These are phyloP conservation scores for Acleris cristana DNA, from an alignment of 2,888 invertebrate species.

Conservation along the genomic window DNA sequence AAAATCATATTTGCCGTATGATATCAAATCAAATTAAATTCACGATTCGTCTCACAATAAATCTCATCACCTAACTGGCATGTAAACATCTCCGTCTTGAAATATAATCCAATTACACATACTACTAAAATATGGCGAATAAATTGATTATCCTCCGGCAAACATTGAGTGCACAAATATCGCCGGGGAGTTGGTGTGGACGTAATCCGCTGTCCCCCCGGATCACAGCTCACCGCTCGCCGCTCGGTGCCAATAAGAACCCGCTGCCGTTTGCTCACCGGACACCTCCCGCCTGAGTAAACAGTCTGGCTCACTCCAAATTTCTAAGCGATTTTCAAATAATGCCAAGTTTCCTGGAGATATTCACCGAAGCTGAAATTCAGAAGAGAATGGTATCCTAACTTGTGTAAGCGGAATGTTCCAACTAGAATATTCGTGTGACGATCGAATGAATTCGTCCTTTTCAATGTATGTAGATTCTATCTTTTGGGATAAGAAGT, in stretches of 20 bases:
- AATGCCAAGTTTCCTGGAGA: constrained; percentile 43
- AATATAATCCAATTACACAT: constrained; percentile 10
- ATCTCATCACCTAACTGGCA: background rate
- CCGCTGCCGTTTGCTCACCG: constrained; percentile 59
- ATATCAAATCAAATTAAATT: too few species aligned
- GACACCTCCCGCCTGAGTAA: constrained; percentile 63
- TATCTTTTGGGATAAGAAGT: too few species aligned
- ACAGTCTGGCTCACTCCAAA: constrained; percentile 52
- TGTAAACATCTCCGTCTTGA: constrained; percentile 3
- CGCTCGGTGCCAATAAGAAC: constrained; percentile 50
- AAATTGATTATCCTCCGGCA: constrained; percentile 19
- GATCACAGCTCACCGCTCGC: constrained; percentile 49
- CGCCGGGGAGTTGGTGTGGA: constrained; percentile 16
- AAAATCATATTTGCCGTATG: too few species aligned
- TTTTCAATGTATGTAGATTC: too few species aligned
- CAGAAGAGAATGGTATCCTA: background rate
- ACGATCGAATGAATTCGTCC: too few species aligned
- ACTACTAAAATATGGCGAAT: constrained; percentile 13
- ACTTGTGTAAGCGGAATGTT: background rate
- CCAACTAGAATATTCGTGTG: background rate
- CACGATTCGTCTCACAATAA: too few species aligned
- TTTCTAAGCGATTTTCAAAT: constrained; percentile 52
- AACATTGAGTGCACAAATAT: constrained; percentile 23
- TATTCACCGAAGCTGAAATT: constrained; percentile 5
- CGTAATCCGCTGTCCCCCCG: constrained; percentile 49